Evolutionary conservation across 2,113 vertebrate genomes (phyloP).

Genomic region (Labeo catla): DNA sequence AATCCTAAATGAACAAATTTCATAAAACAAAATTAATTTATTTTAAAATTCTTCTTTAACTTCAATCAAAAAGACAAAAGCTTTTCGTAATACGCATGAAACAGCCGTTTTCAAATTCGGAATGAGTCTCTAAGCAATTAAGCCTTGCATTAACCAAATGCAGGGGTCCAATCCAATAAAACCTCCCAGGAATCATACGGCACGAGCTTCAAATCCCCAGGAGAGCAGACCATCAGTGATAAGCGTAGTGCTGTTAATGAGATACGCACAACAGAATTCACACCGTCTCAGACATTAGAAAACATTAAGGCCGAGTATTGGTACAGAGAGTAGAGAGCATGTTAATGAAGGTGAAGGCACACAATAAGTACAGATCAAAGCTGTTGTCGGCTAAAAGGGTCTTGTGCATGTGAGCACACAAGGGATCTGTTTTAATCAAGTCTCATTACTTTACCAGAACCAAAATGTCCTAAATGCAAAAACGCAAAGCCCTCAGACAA

Average conservation of each 20-base stretch:
- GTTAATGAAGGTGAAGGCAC: slow-evolving; percentile 41
- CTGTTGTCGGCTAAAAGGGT: slow-evolving; percentile 1
- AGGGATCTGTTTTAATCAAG: slow-evolving; percentile 40
- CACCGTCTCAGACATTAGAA: slow-evolving; percentile 30
- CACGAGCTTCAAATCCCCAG: background rate
- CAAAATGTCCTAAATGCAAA: slow-evolving; percentile 23
- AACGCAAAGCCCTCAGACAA: slow-evolving; percentile 1
- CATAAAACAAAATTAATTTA: background rate
- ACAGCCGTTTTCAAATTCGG: background rate
- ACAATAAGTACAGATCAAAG: slow-evolving; percentile 41
- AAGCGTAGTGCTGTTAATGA: slow-evolving; percentile 44
- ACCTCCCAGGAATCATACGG: slow-evolving; percentile 12
- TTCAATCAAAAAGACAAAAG: slow-evolving; percentile 1
- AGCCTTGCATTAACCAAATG: slow-evolving; percentile 19
- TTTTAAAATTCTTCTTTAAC: slow-evolving; percentile 25
- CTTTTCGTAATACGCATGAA: background rate
- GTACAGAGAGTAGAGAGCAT: slow-evolving; percentile 17
- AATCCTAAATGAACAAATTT: background rate
- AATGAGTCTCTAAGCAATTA: slow-evolving; percentile 36
- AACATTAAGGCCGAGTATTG: slow-evolving; percentile 26
- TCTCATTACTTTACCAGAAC: slow-evolving; percentile 5
- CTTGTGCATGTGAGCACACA: background rate
- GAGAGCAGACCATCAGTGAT: slow-evolving; percentile 33
- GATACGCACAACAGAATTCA: slow-evolving; percentile 14
- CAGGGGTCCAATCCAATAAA: slow-evolving; percentile 28